Evolutionary conservation across 2,797 vertebrate species (phyloP), one percentile per base, ranked within the genome.

Genomic region (Aratinga solstitialis): DNA sequence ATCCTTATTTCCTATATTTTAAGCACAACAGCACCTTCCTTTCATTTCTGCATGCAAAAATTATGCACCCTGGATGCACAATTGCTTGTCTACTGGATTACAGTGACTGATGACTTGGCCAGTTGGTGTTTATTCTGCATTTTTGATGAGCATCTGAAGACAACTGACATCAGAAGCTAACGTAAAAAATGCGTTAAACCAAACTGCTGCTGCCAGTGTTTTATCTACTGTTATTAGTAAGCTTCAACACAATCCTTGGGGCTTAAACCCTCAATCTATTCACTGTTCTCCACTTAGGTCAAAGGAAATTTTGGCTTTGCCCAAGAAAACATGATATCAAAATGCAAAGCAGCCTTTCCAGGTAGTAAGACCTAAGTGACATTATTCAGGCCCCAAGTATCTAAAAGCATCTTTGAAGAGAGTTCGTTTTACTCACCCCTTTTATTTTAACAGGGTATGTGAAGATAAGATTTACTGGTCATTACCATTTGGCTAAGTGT

Each of bases 141-240:
- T 84, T 95, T 1, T 94, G 27, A 90, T 56, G 51, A 90, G 63
- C 51, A 90, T 62, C 61, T 91, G 68, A 84, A 81, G 83, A 93
- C 26, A 86, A 84, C 24, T 56, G 32, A 86, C 58, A 81, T 74
- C 67, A 86, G 11, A 61, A 27, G 38, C 22, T 77, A 87, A 54
- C 27, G 45, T 2, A 68, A 77, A 61, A 89, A 38, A 4, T 1
- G 1, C 7, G 10, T 56, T 84, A 94, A 84, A 88, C 22, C 26
- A 68, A 95, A 74, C 61, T 27, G 50, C 61, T 27, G 50, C 26
- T 77, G 50, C 56, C 34, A 36, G 32, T 20, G 72, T 84, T 84
- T 94, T 24, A 53, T 83, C 74, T 61, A 68, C 30, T 32, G 19
- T 72, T 90, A 61, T 62, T 78, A 81, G 59, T 50, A 62, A 90